Evolutionary conservation across 2,797 vertebrate genomes (phyloP), one percentile per base, ranked within the genome.

Genomic region (Phalanger gymnotis): DNA sequence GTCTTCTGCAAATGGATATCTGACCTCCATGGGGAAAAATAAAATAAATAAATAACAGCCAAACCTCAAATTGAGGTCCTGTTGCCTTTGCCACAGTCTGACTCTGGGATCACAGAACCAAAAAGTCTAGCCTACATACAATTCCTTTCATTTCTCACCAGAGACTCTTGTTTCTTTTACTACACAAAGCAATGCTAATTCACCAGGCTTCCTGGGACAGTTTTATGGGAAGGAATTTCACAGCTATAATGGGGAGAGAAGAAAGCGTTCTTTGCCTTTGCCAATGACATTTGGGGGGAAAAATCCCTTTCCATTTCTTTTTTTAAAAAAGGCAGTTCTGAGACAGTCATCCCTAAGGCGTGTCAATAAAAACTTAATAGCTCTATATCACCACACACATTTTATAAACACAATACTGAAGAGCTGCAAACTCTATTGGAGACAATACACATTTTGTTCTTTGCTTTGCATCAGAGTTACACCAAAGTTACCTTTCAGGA

Each of bases 151-250:
- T 94, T 96, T 96, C 73, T 96, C 54, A 93, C 34, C 10, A 95
- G 54, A 93, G 61, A 95, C 61, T 40, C 90, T 93, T 93, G 31
- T 53, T 91, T 92, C 61, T 92, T 31, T 95, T 94, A 40, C 55
- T 95, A 95, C 40, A 66, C 92, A 92, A 97, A 93, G 87, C 40
- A 91, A 13, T 90, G 91, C 56, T 91, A 54, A 95, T 96, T 95
- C 73, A 96, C 40, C 81, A 94, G 94, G 95, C 51, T 91, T 47
- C 56, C 87, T 61, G 40, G 55, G 93, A 95, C 87, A 92, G 87
- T 95, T 95, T 96, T 96, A 96, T 87, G 96, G 53, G 92, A 55
- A 92, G 93, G 57, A 96, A 97, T 97, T 97, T 97, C 94, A 97
- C 54, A 93, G 56, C 91, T 94, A 92, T 95, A 96, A 92, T 56